Conservation (phyloP, 1,140 invertebrate species). For the Acromyrmex echinatior region DNA sequence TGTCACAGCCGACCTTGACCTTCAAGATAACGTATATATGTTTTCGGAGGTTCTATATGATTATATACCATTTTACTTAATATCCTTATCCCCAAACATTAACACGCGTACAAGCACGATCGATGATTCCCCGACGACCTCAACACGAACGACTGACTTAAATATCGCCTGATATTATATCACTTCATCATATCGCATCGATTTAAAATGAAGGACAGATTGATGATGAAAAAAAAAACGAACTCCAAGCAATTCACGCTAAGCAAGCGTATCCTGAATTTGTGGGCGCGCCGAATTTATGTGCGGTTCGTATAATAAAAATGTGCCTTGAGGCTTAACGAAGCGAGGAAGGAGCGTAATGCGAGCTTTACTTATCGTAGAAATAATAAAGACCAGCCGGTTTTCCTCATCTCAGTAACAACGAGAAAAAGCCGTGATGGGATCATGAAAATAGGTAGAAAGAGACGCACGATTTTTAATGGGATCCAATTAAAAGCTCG, state of each 20-base stretch:
- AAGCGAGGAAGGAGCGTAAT: slow-evolving; percentile 21
- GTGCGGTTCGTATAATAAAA: neutral
- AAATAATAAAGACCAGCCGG: slow-evolving; percentile 3
- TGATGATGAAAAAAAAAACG: neutral
- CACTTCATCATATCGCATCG: neutral
- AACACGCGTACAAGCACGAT: neutral
- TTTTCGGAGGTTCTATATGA: neutral
- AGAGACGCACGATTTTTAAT: slow-evolving; percentile 10
- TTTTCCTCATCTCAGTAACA: slow-evolving; percentile 7
- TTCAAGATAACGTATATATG: neutral
- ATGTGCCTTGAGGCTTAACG: slow-evolving; percentile 10
- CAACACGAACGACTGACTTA: neutral
- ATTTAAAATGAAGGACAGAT: neutral
- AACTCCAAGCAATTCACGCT: neutral
- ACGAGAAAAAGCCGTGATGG: neutral
- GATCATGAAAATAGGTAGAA: neutral
- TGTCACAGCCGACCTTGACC: neutral
- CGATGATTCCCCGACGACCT: neutral
- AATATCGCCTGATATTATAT: too few relatives aligned
- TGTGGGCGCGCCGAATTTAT: neutral
- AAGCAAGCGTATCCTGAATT: neutral
- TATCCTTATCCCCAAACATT: neutral
- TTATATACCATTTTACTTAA: slow-evolving; percentile 15
- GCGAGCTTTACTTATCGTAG: slow-evolving; percentile 28
- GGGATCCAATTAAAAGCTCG: slow-evolving; percentile 77